These are phyloP conservation scores for Nemotelus nigrinus DNA, from an alignment of 2,888 invertebrate species.

Conservation along the genomic window DNA sequence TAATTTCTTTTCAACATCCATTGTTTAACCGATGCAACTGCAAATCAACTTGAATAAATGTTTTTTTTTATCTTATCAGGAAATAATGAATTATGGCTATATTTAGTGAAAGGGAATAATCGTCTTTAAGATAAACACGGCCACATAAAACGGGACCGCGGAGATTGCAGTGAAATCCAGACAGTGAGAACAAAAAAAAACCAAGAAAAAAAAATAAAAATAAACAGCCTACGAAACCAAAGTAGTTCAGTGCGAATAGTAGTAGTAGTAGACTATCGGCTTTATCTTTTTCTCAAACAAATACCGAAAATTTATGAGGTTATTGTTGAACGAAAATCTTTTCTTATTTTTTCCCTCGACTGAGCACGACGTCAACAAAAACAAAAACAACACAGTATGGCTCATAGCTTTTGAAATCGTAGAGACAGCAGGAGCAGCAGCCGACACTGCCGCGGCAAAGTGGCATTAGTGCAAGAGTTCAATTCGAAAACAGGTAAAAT, in stretches of 20 bases:
- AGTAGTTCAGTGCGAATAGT: neutral
- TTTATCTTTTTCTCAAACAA: constrained; percentile 15
- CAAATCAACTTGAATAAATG: neutral
- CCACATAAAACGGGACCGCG: too few relatives aligned
- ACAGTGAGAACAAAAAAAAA: neutral
- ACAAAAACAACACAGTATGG: neutral
- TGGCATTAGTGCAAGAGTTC: neutral
- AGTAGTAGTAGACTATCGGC: constrained; percentile 17
- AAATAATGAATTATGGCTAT: constrained; percentile 33
- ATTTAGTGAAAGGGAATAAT: constrained; percentile 26
- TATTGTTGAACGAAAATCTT: constrained; percentile 18
- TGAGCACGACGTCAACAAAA: constrained; percentile 1
- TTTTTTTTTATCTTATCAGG: neutral
- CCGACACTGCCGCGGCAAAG: neutral
- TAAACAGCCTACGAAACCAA: neutral
- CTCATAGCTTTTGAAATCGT: too few relatives aligned
- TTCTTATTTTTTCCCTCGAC: neutral
- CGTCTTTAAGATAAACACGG: constrained; percentile 7
- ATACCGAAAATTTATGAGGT: constrained; percentile 38
- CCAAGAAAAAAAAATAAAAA: neutral
- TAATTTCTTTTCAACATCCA: constrained; percentile 10
- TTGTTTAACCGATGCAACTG: constrained; percentile 7
- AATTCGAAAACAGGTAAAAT: constrained; percentile 21
- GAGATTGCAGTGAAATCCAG: too few relatives aligned
- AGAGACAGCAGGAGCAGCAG: too few relatives aligned